phyloP scores from a whole-genome alignment of 2,113 vertebrate genomes.

The Mesoclemmys tuberculata region DNA sequence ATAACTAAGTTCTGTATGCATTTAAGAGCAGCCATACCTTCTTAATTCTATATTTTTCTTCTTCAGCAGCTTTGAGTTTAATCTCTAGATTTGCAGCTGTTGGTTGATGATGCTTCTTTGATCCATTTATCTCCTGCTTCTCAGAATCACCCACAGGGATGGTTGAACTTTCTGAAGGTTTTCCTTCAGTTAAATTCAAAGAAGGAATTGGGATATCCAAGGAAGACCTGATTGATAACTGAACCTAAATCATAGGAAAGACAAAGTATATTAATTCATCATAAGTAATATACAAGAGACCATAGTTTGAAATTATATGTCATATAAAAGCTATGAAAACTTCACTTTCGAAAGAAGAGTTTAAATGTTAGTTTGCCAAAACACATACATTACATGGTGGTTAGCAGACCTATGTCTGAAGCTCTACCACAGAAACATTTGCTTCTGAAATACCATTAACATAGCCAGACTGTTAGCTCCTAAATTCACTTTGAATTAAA shows the following conservation, averaged over 20 bases:
- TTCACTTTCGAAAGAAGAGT: background rate
- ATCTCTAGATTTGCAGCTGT: slow-evolving; percentile 73
- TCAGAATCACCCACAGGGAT: slow-evolving; percentile 32
- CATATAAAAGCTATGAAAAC: background rate
- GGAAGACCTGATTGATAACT: slow-evolving; percentile 42
- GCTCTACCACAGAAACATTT: background rate
- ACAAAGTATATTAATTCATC: background rate
- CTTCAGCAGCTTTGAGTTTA: slow-evolving; percentile 77
- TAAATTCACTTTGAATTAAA: background rate
- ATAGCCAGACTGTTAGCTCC: background rate
- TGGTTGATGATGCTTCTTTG: slow-evolving; percentile 68
- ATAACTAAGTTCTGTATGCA: background rate
- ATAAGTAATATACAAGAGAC: background rate
- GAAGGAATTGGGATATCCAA: slow-evolving; percentile 65
- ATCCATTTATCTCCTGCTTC: slow-evolving; percentile 15
- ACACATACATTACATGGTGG: background rate
- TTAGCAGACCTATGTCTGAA: background rate
- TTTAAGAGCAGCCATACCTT: slow-evolving; percentile 68
- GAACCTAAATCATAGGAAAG: slow-evolving; percentile 63
- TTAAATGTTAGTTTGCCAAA: background rate
- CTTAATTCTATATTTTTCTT: slow-evolving; percentile 81
- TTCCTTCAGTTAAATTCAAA: slow-evolving; percentile 56
- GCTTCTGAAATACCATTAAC: background rate
- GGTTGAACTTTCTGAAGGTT: background rate
- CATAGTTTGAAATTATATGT: background rate